Evolutionary conservation across 2,797 vertebrate genomes (phyloP).

Genomic region (Emys orbicularis): DNA sequence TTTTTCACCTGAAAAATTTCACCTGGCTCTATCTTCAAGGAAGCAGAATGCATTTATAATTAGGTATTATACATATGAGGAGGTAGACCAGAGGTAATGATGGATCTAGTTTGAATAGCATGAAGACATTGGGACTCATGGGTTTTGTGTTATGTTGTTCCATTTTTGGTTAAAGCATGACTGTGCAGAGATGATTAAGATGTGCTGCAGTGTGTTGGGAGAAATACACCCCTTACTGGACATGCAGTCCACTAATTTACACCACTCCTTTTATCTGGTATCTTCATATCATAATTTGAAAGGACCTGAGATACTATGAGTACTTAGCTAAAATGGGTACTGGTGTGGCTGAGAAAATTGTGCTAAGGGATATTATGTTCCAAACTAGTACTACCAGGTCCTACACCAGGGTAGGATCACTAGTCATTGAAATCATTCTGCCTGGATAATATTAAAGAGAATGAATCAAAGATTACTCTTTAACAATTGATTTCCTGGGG

Average conservation of each 20-base stretch:
- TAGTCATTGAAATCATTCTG: background rate
- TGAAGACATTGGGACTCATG: background rate
- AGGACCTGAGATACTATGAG: background rate
- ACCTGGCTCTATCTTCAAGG: background rate
- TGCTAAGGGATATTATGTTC: background rate
- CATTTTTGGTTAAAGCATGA: background rate
- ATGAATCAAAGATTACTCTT: background rate
- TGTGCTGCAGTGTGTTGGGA: background rate
- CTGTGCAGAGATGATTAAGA: background rate
- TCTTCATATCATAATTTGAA: background rate
- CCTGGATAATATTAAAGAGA: background rate
- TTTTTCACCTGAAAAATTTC: background rate
- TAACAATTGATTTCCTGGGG: background rate
- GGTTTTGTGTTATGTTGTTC: background rate
- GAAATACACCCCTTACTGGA: background rate
- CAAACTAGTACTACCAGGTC: background rate
- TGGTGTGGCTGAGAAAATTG: background rate
- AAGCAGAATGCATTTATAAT: background rate
- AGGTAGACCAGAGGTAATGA: fast-evolving
- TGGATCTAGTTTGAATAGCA: background rate
- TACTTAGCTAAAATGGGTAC: background rate
- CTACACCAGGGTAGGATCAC: background rate
- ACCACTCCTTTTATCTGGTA: background rate
- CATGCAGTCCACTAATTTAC: background rate
- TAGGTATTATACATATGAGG: background rate